Conservation (phyloP, 37 sponge, comb jelly and placozoan species). For the Oopsacas minuta region DNA sequence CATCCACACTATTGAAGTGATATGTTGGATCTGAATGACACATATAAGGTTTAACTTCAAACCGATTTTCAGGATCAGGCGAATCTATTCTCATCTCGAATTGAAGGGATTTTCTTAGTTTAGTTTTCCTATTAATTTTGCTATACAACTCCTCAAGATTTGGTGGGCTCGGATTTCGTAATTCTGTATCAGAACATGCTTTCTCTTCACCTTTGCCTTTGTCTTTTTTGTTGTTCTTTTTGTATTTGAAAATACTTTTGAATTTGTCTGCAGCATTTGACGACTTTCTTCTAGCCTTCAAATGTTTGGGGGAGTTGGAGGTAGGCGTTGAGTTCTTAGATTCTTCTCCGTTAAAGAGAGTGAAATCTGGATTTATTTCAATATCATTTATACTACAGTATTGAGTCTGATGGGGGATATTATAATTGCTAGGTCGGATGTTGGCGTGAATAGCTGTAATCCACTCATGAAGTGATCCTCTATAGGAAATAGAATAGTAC, state of each 20-base stretch:
- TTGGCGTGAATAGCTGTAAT: neutral
- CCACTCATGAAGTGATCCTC: neutral
- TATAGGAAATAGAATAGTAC: no score
- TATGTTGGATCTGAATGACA: neutral
- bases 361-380: neutral
- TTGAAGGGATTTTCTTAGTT: neutral
- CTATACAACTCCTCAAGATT: conserved; percentile 7
- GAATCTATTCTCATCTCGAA: neutral
- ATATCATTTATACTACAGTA: neutral
- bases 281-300: neutral
- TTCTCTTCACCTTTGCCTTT: neutral
- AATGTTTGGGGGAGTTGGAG: neutral
- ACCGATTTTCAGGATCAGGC: neutral
- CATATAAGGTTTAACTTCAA: neutral
- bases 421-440: neutral
- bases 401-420: neutral
- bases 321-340: neutral
- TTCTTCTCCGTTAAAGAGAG: neutral
- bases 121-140: conserved; percentile 1
- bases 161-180: neutral
- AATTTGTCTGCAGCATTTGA: neutral
- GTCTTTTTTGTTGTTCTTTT: neutral
- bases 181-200: neutral
- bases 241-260: neutral
- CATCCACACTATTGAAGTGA: neutral